These are phyloP conservation scores for Thrips palmi DNA, from an alignment of 1,140 invertebrate species.

Conservation along the genomic window DNA sequence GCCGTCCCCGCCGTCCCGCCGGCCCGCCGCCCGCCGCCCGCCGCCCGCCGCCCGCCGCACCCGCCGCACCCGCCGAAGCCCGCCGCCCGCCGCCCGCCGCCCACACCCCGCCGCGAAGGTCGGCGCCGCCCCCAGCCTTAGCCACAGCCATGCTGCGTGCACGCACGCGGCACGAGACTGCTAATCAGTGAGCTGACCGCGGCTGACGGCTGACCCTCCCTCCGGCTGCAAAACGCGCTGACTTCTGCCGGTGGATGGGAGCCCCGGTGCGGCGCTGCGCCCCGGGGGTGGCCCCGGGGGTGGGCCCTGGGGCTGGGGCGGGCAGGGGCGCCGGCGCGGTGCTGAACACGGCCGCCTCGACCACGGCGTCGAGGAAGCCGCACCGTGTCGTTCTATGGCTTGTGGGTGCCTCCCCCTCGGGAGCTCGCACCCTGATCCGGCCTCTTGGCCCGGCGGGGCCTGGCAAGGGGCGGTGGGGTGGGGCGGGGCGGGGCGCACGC, in stretches of 20 bases:
- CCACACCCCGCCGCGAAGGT: background rate
- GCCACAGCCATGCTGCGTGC: background rate
- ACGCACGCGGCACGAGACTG: constrained; percentile 5
- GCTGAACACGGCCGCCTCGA: too few relatives aligned
- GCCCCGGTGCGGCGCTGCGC: background rate
- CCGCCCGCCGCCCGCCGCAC: background rate
- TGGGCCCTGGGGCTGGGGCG: background rate
- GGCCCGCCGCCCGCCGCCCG: background rate
- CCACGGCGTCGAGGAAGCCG: too few relatives aligned
- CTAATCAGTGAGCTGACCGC: background rate
- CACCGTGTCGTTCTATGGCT: too few relatives aligned
- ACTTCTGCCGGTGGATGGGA: background rate
- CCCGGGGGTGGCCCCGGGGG: background rate
- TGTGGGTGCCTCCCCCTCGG: too few relatives aligned
- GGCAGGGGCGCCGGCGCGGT: background rate
- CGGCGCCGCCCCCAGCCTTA: background rate
- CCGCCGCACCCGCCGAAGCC: background rate
- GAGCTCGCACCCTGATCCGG: too few relatives aligned
- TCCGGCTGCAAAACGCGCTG: background rate
- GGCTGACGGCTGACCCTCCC: background rate
- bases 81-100: background rate
- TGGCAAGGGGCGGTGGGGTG: too few relatives aligned
- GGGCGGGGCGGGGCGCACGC: too few relatives aligned
- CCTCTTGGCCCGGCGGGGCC: too few relatives aligned
- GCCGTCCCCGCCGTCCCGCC: constrained; percentile 1